Base-by-base conservation (phyloP, 92 coral and sea anemone species). In the Epizoanthus scotinus region DNA sequence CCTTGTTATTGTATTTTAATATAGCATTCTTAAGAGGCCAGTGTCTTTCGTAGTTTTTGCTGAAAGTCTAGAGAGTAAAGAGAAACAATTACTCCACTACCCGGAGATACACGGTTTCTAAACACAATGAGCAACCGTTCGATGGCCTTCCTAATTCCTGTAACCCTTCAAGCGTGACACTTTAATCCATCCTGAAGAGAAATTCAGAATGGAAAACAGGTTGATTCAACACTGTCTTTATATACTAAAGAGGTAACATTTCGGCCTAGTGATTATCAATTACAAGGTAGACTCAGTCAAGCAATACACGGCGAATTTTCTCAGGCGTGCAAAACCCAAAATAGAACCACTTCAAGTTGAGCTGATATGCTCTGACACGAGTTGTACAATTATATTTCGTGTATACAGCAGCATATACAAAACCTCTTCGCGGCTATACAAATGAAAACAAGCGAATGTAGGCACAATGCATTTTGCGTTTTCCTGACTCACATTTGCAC, bases 141-240 rank as follows among this genome's bases (percentile, higher is more conserved):
- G 29, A 29, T 74, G n/a, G 53, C 65, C 52, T 56, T 18, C 40
- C 40, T 34, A 34, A 34, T 34, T 61, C 54, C 64, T 59, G 67
- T 8, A 36, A 27, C 56, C 56, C 63, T 75, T 59, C 64, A 36
- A 75, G 81, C 81, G 28, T 75, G 81, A 75, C 81, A 36, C 68
- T 59, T 59, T 75, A 75, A 59, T 75, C 81, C 81, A 40, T 75
- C 81, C 81, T 75, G 68, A 75, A 60, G 27, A 68, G 68, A 57
- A 75, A 75, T 58, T 75, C 42, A 36, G 40, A 75, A 75, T 75
- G 59, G 54, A 58, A 58, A 38, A 75, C 68, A 75, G 80, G 81
- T 75, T 75, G 81, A 75, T 59, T 59, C 59, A 75, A 59, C 80
- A 72, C 64, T 17, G 42, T 53, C 3, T 54, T 31, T 54, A 56